These are phyloP conservation scores for Rhabdornis inornatus DNA, from an alignment of 2,113 vertebrate genomes.

Conservation along the genomic window DNA sequence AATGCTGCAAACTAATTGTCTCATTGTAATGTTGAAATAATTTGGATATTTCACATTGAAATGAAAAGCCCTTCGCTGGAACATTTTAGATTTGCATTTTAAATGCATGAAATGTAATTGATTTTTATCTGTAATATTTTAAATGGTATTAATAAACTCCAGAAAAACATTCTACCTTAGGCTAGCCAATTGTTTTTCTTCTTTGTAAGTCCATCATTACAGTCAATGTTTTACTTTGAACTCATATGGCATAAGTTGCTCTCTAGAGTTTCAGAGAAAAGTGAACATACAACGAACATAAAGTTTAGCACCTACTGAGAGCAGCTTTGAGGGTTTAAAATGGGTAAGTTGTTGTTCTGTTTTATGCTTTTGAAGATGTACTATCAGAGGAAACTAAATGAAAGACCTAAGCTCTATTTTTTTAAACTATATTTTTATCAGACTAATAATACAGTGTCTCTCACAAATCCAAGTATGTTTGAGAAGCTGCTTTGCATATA, in stretches of 20 bases:
- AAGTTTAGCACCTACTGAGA: not conserved
- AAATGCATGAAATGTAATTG: constrained; percentile 88
- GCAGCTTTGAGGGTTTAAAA: not conserved
- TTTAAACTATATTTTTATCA: not conserved
- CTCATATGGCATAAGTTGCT: not conserved
- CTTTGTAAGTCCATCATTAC: not conserved
- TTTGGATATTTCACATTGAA: constrained; percentile 89
- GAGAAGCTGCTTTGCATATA: not conserved
- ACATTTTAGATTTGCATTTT: constrained; percentile 88
- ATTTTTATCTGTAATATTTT: constrained; percentile 90
- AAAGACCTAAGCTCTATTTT: not conserved
- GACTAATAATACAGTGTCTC: not conserved
- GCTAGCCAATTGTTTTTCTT: constrained; percentile 65
- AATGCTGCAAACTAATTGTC: constrained; percentile 78
- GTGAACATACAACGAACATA: not conserved
- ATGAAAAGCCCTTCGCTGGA: constrained; percentile 84
- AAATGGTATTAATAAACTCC: constrained; percentile 87
- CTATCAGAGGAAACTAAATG: not conserved
- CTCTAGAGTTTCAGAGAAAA: not conserved
- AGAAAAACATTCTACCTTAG: constrained; percentile 74
- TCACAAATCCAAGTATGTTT: not conserved
- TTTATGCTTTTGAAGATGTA: not conserved
- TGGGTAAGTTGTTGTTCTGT: not conserved
- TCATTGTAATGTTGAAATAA: constrained; percentile 87
- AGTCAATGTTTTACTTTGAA: not conserved